Evolutionary conservation across 2,797 vertebrate species (phyloP), one percentile per base, ranked within the genome.

Genomic region (Phalanger gymnotis): DNA sequence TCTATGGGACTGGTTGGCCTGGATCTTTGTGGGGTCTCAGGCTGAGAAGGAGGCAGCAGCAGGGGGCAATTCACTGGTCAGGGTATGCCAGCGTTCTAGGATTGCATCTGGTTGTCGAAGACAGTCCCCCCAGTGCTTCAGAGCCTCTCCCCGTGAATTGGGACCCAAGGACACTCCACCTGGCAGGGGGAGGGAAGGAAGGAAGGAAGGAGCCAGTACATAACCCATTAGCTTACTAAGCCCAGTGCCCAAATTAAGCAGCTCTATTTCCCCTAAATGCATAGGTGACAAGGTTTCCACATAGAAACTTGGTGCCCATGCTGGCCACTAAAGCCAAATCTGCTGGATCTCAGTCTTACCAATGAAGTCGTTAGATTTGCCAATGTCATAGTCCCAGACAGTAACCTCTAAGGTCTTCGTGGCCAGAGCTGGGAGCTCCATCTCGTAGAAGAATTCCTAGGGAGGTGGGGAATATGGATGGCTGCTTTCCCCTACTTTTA

Each of bases 361-460:
- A 16, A 99, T 99, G 98, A 99, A 99, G 98, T 99, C 99, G 5
- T 99, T 99, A 96, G 99, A 99, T 98, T 99, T 99, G 54, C 99
- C 99, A 34, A 99, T 98, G 98, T 99, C 99, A 5, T 99, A 99
- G 98, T 99, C 99, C 99, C 99, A 99, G 91, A 99, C 99, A 0
- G 99, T 99, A 97, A 99, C 99, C 98, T 99, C 99, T 98, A 99
- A 98, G 0, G 99, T 99, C 98, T 99, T 99, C 94, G 98, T 98
- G 66, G 99, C 98, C 95, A 99, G 98, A 81, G 99, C 99, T 0
- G 98, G 98, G 95, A 99, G 99, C 87, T 99, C 99, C 91, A 99
- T 99, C 97, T 99, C 99, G 7, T 99, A 99, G 98, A 99, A 99
- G 97, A 99, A 99, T 97, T 99, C 99, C 99, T 99, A 97, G 6